phyloP scores from a whole-genome alignment of 2,888 invertebrate species.

The Synergus japonicus region DNA sequence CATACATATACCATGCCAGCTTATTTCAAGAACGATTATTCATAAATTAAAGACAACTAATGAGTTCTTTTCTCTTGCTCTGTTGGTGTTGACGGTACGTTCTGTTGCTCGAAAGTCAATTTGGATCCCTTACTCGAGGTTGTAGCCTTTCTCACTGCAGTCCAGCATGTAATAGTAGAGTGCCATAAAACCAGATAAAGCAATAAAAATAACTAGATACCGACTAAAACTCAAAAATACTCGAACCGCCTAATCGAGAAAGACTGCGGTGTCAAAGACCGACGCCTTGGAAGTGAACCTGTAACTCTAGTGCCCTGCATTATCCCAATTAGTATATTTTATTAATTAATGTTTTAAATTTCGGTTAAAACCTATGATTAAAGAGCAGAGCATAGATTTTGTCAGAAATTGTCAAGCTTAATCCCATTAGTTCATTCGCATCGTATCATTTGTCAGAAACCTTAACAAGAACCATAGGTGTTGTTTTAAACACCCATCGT shows the following conservation, averaged over 20 bases:
- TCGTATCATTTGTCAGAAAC: constrained; percentile 46
- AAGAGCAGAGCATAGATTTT: constrained; percentile 41
- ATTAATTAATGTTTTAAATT: constrained; percentile 14
- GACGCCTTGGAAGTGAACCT: constrained; percentile 9
- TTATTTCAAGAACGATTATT: constrained; percentile 58
- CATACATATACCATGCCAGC: constrained; percentile 76
- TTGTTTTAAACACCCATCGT: constrained; percentile 4
- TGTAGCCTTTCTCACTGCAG: constrained; percentile 49
- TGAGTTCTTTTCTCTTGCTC: constrained; percentile 74
- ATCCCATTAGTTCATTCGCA: constrained; percentile 44
- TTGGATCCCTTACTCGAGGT: constrained; percentile 51
- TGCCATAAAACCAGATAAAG: constrained; percentile 25
- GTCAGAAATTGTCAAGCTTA: constrained; percentile 16
- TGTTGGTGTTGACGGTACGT: constrained; percentile 69
- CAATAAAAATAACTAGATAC: constrained; percentile 20
- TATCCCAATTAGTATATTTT: background rate
- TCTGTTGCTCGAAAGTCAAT: constrained; percentile 67
- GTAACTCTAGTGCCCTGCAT: constrained; percentile 25
- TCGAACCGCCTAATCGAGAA: constrained; percentile 18
- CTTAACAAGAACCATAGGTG: background rate
- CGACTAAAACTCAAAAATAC: constrained; percentile 8
- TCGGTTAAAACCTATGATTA: constrained; percentile 13
- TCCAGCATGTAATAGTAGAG: constrained; percentile 42
- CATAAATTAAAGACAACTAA: constrained; percentile 57
- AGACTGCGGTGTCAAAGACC: constrained; percentile 42